Conservation (phyloP, 2,113 vertebrate genomes). For the Pangasianodon gigas region DNA sequence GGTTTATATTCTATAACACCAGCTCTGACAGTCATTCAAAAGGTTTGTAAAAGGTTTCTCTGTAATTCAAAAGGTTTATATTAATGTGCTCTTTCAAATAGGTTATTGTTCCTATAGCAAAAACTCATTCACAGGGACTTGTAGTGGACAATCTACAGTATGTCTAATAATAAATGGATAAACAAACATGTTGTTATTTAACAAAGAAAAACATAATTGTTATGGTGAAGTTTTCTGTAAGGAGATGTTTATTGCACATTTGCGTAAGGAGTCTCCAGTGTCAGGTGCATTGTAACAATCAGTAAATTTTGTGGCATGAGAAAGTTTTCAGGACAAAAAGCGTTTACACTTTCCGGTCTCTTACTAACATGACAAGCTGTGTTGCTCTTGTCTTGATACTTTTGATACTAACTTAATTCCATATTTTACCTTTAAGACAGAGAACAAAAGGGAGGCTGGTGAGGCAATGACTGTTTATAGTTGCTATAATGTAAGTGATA, state of each 20-base stretch:
- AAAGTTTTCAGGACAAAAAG: background rate
- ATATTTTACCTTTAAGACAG: background rate
- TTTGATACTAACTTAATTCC: background rate
- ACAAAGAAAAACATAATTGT: background rate
- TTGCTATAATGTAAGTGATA: background rate
- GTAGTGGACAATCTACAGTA: background rate
- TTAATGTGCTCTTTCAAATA: no score
- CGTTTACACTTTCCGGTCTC: background rate
- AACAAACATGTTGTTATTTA: background rate
- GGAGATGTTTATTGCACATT: background rate
- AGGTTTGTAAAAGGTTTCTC: no score
- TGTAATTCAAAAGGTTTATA: no score
- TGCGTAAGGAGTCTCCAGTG: background rate
- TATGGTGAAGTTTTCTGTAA: background rate
- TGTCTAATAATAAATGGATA: background rate
- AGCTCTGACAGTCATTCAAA: background rate
- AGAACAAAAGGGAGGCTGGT: background rate
- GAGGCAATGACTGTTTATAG: background rate
- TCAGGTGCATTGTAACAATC: background rate
- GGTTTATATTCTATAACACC: background rate
- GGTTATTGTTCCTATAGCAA: no score
- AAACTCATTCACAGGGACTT: background rate
- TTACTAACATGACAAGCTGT: background rate
- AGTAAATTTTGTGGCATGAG: background rate
- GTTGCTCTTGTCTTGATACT: background rate